These are phyloP conservation scores for Calyptomena viridis DNA, from an alignment of 2,113 vertebrate species.

Conservation along the genomic window DNA sequence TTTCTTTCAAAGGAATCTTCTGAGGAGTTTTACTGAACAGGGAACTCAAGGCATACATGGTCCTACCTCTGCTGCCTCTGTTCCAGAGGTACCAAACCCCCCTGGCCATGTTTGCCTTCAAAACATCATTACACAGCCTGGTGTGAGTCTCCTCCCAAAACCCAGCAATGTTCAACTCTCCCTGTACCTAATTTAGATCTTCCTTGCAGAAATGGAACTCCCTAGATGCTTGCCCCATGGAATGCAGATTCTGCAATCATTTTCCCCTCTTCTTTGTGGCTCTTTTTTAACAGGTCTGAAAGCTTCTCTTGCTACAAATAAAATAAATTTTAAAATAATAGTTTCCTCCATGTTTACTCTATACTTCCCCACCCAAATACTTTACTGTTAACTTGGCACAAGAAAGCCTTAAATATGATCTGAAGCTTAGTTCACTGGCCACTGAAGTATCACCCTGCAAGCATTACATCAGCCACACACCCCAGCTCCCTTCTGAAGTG, in stretches of 20 bases:
- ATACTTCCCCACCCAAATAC: neutral
- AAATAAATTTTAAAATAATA: neutral
- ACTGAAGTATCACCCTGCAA: neutral
- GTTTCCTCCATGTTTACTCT: neutral
- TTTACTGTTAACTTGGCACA: neutral
- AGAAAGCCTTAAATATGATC: neutral
- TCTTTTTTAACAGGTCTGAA: neutral
- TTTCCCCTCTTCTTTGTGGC: neutral
- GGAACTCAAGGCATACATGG: accelerated
- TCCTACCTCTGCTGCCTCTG: neutral
- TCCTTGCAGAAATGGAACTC: neutral
- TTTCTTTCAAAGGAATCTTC: neutral
- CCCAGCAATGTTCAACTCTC: neutral
- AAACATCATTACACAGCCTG: neutral
- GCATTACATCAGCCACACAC: neutral
- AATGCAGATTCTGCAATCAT: neutral
- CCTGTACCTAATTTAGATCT: neutral
- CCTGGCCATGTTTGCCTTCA: neutral
- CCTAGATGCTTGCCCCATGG: neutral
- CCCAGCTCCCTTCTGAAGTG: neutral
- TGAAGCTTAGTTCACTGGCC: neutral
- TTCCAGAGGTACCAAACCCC: neutral
- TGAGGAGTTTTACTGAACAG: neutral
- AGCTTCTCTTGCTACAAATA: neutral
- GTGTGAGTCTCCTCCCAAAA: neutral